phyloP scores from a whole-genome alignment of 1,140 invertebrate genomes.

The Dysdera silvatica region DNA sequence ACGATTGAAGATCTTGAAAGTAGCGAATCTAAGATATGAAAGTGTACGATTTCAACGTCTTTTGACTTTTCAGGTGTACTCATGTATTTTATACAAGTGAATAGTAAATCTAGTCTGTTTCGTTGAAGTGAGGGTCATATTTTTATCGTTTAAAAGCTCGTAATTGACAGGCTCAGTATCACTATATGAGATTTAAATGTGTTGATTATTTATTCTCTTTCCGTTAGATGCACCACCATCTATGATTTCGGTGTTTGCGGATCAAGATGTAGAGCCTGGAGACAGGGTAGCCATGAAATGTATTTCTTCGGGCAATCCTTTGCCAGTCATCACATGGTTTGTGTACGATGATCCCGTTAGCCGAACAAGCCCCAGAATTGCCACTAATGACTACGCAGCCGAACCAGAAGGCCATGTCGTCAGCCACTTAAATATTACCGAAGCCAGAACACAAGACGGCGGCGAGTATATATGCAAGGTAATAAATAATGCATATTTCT shows the following conservation, averaged over 20 bases:
- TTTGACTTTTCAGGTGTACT: no score
- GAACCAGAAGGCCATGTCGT: constrained; percentile 40
- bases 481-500: constrained; percentile 40
- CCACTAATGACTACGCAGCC: constrained; percentile 58
- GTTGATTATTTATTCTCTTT: neutral
- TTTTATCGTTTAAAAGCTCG: no score
- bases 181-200: no score
- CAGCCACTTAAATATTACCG: constrained; percentile 46
- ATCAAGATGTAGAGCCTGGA: constrained; percentile 1
- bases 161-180: no score
- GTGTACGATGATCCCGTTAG: constrained; percentile 66
- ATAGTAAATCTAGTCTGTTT: no score
- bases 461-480: constrained; percentile 44
- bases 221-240: constrained; percentile 34
- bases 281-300: constrained; percentile 45
- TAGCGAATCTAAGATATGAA: no score
- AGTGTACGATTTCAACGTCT: no score
- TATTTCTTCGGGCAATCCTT: constrained; percentile 78
- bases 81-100: no score
- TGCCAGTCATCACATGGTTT: constrained; percentile 88
- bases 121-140: no score
- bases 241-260: constrained; percentile 31
- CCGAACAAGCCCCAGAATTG: constrained; percentile 12
- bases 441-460: constrained; percentile 42
- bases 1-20: no score